Percentiles rank a stretch among this genome's conserved stretches.
These are phyloP conservation scores for Calliscelio sp. DNA, from an alignment of 2,888 invertebrate species.

Conservation along the genomic window DNA sequence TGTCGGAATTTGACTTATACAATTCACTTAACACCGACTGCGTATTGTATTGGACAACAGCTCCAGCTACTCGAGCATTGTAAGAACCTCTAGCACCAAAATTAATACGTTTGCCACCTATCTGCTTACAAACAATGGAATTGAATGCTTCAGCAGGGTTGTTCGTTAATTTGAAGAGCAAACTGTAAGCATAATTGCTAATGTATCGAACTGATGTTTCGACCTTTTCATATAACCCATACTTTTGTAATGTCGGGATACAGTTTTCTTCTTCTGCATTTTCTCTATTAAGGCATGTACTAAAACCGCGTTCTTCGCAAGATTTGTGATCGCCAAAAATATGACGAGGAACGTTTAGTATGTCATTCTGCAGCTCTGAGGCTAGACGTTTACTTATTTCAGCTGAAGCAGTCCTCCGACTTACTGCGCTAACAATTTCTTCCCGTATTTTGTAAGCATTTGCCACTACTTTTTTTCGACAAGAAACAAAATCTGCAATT, in stretches of 20 bases:
- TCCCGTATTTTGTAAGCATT: slow-evolving; percentile 12
- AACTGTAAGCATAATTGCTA: slow-evolving; percentile 40
- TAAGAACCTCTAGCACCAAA: too few species aligned
- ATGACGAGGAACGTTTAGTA: too few species aligned
- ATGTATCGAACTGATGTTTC: slow-evolving; percentile 18
- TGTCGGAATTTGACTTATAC: neutral
- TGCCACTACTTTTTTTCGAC: neutral
- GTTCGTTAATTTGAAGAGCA: slow-evolving; percentile 43
- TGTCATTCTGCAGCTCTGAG: slow-evolving; percentile 20
- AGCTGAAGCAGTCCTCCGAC: slow-evolving; percentile 19
- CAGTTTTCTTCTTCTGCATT: slow-evolving; percentile 7
- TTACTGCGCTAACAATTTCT: too few species aligned
- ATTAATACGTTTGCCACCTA: slow-evolving; percentile 51
- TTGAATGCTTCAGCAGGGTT: too few species aligned
- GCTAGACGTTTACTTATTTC: slow-evolving; percentile 1
- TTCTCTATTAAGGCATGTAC: neutral
- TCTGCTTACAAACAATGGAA: too few species aligned
- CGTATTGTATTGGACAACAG: slow-evolving; percentile 13
- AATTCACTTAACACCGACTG: neutral
- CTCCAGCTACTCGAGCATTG: slow-evolving; percentile 28
- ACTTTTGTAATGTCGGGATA: slow-evolving; percentile 1
- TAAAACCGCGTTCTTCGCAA: slow-evolving; percentile 26
- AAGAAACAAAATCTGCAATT: neutral
- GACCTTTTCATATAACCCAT: too few species aligned
- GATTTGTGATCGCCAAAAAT: slow-evolving; percentile 54